These are phyloP conservation scores for Drosophila lutescens DNA, from an alignment of 2,888 invertebrate species.

Conservation along the genomic window DNA sequence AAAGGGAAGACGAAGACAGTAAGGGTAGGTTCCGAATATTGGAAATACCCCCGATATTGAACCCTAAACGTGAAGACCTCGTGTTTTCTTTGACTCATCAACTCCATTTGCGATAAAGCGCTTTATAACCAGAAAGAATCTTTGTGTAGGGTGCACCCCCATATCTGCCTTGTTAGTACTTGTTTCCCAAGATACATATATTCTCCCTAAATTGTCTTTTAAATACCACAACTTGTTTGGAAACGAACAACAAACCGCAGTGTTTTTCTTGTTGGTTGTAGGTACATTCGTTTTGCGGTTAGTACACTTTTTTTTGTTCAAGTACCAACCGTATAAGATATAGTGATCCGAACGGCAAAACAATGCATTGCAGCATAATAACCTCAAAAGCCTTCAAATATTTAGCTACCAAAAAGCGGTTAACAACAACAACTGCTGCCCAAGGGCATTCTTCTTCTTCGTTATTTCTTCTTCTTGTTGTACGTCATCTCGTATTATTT, in stretches of 20 bases:
- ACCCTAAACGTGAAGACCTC: constrained; percentile 3
- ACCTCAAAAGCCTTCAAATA: constrained; percentile 50
- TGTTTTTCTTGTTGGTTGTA: constrained; percentile 4
- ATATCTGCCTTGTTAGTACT: neutral
- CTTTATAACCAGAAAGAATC: neutral
- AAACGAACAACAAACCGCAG: constrained; percentile 14
- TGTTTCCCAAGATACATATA: neutral
- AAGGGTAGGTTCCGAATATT: neutral
- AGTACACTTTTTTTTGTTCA: constrained; percentile 6
- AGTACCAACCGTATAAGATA: neutral
- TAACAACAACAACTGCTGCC: constrained; percentile 16
- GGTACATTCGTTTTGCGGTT: constrained; percentile 19
- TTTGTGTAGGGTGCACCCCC: too few relatives aligned
- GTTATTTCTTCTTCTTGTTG: constrained; percentile 11
- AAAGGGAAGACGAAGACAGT: neutral
- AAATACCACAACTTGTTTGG: constrained; percentile 21
- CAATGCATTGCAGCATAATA: constrained; percentile 40
- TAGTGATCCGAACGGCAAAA: constrained; percentile 17
- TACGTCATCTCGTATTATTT: constrained; percentile 23
- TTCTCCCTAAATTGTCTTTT: constrained; percentile 1
- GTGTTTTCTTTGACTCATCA: constrained; percentile 4
- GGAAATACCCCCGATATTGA: constrained; percentile 8
- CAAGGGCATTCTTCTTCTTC: constrained; percentile 33
- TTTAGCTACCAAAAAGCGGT: constrained; percentile 25
- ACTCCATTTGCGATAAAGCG: neutral